Conservation (phyloP, 37 sponge, comb jelly and placozoan genomes). For the Chondrilla cf. caribensis region DNA sequence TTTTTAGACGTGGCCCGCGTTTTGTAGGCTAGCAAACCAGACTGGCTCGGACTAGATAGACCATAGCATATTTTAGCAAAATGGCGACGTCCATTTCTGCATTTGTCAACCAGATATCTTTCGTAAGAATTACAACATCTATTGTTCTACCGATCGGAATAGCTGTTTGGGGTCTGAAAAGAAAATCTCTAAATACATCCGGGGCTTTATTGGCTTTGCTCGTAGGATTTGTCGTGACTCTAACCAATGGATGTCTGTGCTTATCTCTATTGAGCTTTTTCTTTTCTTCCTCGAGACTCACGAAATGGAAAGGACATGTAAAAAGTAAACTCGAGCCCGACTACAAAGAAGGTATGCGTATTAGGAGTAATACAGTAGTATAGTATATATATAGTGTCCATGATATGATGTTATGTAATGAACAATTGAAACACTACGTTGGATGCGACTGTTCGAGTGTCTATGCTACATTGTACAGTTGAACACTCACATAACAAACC, state of each 20-base stretch:
- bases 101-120: neutral
- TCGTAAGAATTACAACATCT: slow-evolving; percentile 14
- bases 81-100: neutral
- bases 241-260: slow-evolving; percentile 67
- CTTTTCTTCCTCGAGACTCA: slow-evolving; percentile 79
- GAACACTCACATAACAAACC: too few species aligned
- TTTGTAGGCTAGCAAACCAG: too few species aligned
- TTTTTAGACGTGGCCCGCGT: too few species aligned
- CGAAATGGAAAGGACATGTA: slow-evolving; percentile 67
- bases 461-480: too few species aligned
- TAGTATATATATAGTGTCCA: too few species aligned
- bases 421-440: too few species aligned
- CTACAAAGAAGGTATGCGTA: slow-evolving; percentile 22
- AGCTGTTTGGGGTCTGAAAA: slow-evolving; percentile 56
- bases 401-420: too few species aligned
- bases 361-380: neutral
- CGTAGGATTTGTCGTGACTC: slow-evolving; percentile 73
- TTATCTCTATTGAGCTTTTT: slow-evolving; percentile 70
- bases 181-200: slow-evolving; percentile 56
- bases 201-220: slow-evolving; percentile 71
- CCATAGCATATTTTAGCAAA: too few species aligned
- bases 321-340: slow-evolving; percentile 64
- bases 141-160: slow-evolving; percentile 39
- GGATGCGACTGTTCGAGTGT: too few species aligned
- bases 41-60: too few species aligned